Evolutionary conservation across 2,888 invertebrate species (phyloP), one percentile per base, ranked within the genome.

Genomic region (Panzeria rudis): DNA sequence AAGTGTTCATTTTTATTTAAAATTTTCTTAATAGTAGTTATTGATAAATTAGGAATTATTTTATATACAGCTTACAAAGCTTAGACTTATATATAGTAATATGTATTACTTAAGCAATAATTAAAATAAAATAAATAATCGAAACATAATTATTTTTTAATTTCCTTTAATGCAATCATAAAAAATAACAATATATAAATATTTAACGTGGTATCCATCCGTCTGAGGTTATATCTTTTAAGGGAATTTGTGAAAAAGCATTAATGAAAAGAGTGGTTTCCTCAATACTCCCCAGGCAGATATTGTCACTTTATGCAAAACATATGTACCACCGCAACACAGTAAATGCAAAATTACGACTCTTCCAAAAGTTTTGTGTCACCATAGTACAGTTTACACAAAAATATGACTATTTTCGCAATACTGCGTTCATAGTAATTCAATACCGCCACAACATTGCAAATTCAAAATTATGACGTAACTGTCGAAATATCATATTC

Each of bases 11-110:
- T 62, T 62, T 13, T 71, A 32, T 72, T 81, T 81, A 69, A 69
- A 62, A 82, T 35, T 61, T 17, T 66, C 85, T 82, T 85, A 85
- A 64, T 17, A 41, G 11, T 84, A 78, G 47, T 77, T 85, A 85
- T 81, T 77, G 72, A 81, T 81, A 69, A 77, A 64, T 38, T 85
- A 85, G 78, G 85, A 85, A 85, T 82, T 82, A 62, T 44, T 32
- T 59, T 77, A 84, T 84, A 64, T 85, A 85, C 85, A 85, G 82
- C 81, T 84, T 84, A 81, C 66, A 81, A 85, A 84, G 84, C 80
- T 76, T 80, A n/a, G 50, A 80, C 17, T 71, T 80, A 76, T 77
- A 47, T 73, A 47, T 79, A 73, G 11, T 71, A 25, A 35, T 50
- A 20, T 17, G 9, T 73, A 50, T 72, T 56, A 73, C 35, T 80